Conservation (phyloP, 64 coral and sea anemone species). For the Actinia equina region DNA sequence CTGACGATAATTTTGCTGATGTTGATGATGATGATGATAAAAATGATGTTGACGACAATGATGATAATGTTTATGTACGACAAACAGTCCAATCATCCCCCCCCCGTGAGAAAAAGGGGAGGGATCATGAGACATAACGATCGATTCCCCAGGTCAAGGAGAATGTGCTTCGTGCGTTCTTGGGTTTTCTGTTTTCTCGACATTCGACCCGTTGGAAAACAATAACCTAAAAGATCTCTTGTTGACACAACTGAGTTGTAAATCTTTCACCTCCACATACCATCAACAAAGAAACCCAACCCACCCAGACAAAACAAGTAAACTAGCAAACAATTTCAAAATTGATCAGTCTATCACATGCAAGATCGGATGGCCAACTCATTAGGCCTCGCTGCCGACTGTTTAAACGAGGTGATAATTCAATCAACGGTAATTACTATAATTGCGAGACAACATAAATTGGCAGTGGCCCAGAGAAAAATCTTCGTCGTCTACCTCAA, state of each 20-base stretch:
- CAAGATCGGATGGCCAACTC: background rate
- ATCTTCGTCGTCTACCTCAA: no score
- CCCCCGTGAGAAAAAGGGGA: background rate
- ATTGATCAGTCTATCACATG: background rate
- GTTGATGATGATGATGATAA: no score
- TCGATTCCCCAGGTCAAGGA: background rate
- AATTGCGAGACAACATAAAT: background rate
- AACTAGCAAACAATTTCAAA: background rate
- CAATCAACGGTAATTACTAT: background rate
- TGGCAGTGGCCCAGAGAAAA: background rate
- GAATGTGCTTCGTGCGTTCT: background rate
- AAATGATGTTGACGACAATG: no score
- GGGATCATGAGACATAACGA: background rate
- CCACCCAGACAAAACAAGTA: background rate
- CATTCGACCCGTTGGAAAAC: background rate
- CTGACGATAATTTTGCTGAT: no score
- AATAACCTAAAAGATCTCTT: background rate
- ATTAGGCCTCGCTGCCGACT: background rate
- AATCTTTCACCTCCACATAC: background rate
- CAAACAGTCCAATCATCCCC: background rate
- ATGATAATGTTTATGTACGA: no score
- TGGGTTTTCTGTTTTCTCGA: background rate
- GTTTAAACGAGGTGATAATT: background rate
- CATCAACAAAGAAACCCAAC: background rate
- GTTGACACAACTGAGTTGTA: conserved; percentile 6